These are phyloP conservation scores for Malurus melanocephalus DNA, from an alignment of 2,113 vertebrate genomes.

Conservation along the genomic window DNA sequence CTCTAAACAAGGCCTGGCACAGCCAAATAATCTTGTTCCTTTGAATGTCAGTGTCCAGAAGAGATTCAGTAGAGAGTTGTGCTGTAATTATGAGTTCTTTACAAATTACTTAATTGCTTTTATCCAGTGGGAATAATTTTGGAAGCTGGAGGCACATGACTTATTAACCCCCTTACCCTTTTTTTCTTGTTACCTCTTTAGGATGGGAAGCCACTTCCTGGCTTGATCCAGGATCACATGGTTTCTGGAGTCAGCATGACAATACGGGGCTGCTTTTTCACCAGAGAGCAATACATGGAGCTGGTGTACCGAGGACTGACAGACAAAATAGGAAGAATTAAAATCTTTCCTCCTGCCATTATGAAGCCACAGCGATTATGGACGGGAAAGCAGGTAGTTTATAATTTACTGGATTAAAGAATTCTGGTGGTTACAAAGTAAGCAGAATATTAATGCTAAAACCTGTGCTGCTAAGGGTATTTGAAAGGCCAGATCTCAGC, in stretches of 20 bases:
- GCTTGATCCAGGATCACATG: constrained; percentile 97
- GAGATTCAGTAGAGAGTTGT: background rate
- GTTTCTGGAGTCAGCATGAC: constrained; percentile 94
- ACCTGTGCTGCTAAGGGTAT: background rate
- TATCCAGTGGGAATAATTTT: background rate
- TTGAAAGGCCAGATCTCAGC: background rate
- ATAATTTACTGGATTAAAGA: background rate
- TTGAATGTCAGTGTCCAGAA: background rate
- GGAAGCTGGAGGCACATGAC: background rate
- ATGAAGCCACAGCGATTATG: constrained; percentile 86
- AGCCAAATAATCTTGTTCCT: background rate
- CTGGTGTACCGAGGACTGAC: constrained; percentile 92
- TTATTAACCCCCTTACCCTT: background rate
- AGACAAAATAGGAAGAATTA: constrained; percentile 84
- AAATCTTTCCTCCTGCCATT: constrained; percentile 82
- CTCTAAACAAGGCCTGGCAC: background rate
- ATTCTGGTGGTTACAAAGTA: background rate
- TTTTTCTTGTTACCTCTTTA: constrained; percentile 39
- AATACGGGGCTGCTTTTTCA: constrained; percentile 88
- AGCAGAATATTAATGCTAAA: background rate
- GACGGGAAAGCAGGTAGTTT: constrained; percentile 93
- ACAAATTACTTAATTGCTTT: background rate
- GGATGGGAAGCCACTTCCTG: constrained; percentile 94
- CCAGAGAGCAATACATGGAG: constrained; percentile 87
- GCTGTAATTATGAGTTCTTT: background rate